Base-by-base conservation (phyloP, 1,140 invertebrate genomes). In the Micrasema longulum region DNA sequence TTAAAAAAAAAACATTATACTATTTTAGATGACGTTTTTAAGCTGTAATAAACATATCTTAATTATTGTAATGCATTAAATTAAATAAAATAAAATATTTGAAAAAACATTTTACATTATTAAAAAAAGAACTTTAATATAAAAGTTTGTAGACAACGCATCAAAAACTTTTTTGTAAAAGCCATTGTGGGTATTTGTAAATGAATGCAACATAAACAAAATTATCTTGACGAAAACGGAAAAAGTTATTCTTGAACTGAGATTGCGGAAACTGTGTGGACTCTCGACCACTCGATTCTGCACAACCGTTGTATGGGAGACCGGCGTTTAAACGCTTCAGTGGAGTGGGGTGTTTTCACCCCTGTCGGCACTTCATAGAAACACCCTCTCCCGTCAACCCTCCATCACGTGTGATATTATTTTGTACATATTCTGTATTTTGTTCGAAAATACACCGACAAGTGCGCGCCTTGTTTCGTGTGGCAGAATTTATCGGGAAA, bases 291-390 rank as follows among this genome's bases (percentile, higher is more conserved):
- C 16, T 11, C 36, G 18, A 16, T 0, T 18, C 6, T 11, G n/a
- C 53, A 7, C 35, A 36, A 38, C 7, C n/a, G n/a, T n/a, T n/a
- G 23, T 22, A 45, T 41, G 36, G 65, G 35, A 41, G 63, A 74
- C 67, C 67, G 72, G 67, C 64, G 72, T 74, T 74, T 74, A 69
- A 74, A 70, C 68, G 69, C 68, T 72, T 52, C 43, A 48, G 14
- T 67, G 48, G 43, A 69, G 63, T 60, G 63, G 63, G 69, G 60
- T n/a, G n/a, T n/a, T n/a, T n/a, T n/a, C n/a, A n/a, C n/a, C 64
- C 64, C 48, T 67, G 48, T 67, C 64, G 64, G 64, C 64, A 52
- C 64, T 52, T 41, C 64, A 22, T 36, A 36, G 38, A 52, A 67
- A 16, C 48, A 31, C 45, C 64, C 48, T 35, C 35, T 36, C 16